These are phyloP conservation scores for Neomorphus geoffroyi DNA, from an alignment of 2,797 vertebrate genomes.

Conservation along the genomic window DNA sequence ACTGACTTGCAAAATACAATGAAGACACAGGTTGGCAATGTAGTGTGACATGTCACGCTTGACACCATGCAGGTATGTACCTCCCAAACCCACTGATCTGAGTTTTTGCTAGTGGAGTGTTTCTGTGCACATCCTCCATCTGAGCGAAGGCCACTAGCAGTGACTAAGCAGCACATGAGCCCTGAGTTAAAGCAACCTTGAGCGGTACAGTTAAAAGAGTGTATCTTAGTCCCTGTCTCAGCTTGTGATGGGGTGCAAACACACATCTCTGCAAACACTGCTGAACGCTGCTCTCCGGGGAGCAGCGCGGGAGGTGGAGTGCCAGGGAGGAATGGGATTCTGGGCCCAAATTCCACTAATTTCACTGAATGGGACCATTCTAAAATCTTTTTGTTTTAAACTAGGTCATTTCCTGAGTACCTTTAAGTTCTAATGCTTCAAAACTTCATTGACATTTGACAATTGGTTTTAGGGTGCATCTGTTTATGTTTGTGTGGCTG, in stretches of 20 bases:
- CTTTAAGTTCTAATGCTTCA: not conserved
- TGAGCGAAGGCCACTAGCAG: not conserved
- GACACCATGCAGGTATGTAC: slow-evolving; percentile 32
- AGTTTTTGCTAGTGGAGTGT: not conserved
- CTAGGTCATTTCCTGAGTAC: not conserved
- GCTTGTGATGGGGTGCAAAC: not conserved
- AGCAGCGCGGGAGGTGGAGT: fast-evolving
- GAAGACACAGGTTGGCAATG: not conserved
- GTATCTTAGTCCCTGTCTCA: fast-evolving
- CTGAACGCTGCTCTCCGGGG: not conserved
- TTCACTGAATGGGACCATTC: not conserved
- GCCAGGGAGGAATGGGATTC: fast-evolving
- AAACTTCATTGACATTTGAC: not conserved
- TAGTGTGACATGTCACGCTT: not conserved
- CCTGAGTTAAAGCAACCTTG: not conserved
- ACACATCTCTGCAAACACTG: fast-evolving
- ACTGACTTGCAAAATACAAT: not conserved
- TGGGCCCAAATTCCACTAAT: not conserved
- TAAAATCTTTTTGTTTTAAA: not conserved
- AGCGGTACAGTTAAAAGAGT: fast-evolving
- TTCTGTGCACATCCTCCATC: not conserved
- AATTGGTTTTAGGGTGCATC: not conserved
- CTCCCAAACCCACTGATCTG: not conserved
- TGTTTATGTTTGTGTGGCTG: not conserved
- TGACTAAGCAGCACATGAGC: fast-evolving